phyloP scores from a whole-genome alignment of 2,113 vertebrate genomes.

The Centropristis striata region DNA sequence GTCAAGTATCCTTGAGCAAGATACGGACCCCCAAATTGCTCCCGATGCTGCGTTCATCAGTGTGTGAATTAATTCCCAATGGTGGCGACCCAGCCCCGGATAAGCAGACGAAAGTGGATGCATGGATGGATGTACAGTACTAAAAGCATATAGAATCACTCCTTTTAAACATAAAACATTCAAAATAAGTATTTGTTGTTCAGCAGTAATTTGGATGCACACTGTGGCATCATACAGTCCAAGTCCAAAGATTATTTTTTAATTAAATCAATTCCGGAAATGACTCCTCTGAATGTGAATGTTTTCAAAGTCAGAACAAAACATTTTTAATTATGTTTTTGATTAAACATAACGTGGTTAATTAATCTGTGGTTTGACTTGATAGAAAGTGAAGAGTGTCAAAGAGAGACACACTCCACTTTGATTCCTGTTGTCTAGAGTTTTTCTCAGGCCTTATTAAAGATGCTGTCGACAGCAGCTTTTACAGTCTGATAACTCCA shows the following conservation, averaged over 20 bases:
- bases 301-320: slow-evolving; percentile 49
- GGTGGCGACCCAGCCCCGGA: too few relatives aligned
- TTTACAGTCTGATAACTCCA: slow-evolving; percentile 53
- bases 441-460: slow-evolving; percentile 19
- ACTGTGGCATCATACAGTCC: slow-evolving; percentile 9
- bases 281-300: slow-evolving; percentile 19
- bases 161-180: not conserved
- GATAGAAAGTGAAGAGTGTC: slow-evolving; percentile 9
- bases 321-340: slow-evolving; percentile 48
- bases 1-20: too few relatives aligned
- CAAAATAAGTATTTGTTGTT: not conserved
- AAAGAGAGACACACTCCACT: not conserved
- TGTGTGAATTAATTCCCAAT: too few relatives aligned
- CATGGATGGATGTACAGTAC: too few relatives aligned
- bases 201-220: slow-evolving; percentile 10
- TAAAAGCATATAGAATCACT: too few relatives aligned
- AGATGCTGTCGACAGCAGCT: slow-evolving; percentile 44
- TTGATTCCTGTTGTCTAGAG: slow-evolving; percentile 2
- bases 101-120: too few relatives aligned
- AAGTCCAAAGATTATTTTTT: slow-evolving; percentile 30
- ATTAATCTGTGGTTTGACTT: slow-evolving; percentile 40
- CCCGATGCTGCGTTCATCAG: too few relatives aligned
- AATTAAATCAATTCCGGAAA: slow-evolving; percentile 46
- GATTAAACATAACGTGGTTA: slow-evolving; percentile 37
- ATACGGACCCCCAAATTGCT: too few relatives aligned